Evolutionary conservation across 2,113 vertebrate genomes (phyloP).

Genomic region (Coracopsis vasa): DNA sequence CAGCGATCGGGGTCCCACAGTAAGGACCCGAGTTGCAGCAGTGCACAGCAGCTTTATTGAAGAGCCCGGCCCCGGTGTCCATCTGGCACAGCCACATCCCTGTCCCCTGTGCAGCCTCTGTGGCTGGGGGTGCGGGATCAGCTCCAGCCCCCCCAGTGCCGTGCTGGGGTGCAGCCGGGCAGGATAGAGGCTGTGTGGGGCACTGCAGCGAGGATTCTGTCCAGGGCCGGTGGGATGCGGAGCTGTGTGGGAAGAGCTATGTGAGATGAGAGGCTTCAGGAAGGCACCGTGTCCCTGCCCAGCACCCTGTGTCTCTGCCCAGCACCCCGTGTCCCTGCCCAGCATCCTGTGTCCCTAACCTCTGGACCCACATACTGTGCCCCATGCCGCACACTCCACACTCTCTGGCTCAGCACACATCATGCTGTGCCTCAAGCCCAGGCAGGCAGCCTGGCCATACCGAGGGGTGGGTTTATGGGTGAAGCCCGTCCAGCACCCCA

Average conservation of each 20-base stretch:
- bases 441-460: neutral
- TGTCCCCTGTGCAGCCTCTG: accelerated
- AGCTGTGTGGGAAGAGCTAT: neutral
- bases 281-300: accelerated
- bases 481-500: neutral
- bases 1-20: accelerated
- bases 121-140: accelerated
- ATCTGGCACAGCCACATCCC: accelerated
- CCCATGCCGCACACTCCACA: neutral
- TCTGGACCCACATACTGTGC: neutral
- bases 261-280: neutral
- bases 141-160: neutral
- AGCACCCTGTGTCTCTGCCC: neutral
- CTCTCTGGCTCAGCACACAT: neutral
- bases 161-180: neutral
- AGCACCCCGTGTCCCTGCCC: neutral
- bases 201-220: neutral
- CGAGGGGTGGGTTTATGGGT: neutral
- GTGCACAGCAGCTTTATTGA: neutral
- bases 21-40: accelerated
- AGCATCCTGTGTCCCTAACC: neutral
- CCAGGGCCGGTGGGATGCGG: accelerated
- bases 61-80: neutral
- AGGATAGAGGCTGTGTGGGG: accelerated
- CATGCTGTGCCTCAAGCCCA: neutral